These are phyloP conservation scores for Epizoanthus fatuus DNA, from an alignment of 92 coral and sea anemone genomes.

Conservation along the genomic window DNA sequence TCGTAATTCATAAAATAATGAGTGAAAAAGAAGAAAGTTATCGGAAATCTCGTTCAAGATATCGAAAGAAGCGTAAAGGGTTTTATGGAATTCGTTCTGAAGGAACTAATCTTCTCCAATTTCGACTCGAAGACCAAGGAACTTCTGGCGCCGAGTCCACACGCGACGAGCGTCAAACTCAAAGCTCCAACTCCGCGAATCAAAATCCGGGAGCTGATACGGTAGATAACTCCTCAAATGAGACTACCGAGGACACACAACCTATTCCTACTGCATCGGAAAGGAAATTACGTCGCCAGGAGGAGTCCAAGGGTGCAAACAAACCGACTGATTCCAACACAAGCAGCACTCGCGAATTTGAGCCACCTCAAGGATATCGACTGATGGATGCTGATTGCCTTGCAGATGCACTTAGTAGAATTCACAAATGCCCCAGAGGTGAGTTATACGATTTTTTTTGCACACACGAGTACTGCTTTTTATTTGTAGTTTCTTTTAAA, in stretches of 20 bases:
- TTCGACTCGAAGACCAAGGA: neutral
- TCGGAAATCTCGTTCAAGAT: conserved; percentile 1
- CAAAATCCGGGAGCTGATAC: neutral
- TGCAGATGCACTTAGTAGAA: conserved; percentile 12
- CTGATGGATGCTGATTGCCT: conserved; percentile 23
- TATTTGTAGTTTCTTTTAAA: neutral
- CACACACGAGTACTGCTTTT: conserved; percentile 9
- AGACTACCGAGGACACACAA: neutral
- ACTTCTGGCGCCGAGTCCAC: conserved; percentile 1
- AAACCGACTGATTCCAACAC: neutral
- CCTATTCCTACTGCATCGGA: neutral
- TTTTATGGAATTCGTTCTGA: neutral
- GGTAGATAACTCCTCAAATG: neutral
- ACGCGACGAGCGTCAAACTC: neutral
- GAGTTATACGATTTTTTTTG: conserved; percentile 4
- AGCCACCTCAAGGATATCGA: conserved; percentile 33
- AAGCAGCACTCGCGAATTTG: neutral
- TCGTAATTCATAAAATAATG: neutral
- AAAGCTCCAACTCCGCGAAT: neutral
- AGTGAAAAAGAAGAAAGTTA: neutral
- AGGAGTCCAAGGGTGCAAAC: neutral
- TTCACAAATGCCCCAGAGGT: conserved; percentile 27
- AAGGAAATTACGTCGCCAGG: neutral
- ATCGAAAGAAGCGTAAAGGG: conserved; percentile 1
- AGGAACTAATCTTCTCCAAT: neutral